Conservation (phyloP, 2,113 vertebrate genomes). For the Mesoclemmys tuberculata region DNA sequence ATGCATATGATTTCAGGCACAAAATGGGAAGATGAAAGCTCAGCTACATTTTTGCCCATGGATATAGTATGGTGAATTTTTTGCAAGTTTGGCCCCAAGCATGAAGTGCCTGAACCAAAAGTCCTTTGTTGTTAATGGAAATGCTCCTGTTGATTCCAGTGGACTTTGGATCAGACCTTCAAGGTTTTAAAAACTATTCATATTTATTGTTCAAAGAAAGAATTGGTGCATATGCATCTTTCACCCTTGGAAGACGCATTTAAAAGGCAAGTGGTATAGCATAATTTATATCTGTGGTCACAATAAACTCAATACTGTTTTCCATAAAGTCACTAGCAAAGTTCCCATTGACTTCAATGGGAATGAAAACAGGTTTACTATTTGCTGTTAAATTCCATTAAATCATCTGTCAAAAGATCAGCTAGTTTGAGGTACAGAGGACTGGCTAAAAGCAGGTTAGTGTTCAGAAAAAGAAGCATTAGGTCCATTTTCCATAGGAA, state of each 20-base stretch:
- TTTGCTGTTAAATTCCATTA: background rate
- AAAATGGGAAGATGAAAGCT: background rate
- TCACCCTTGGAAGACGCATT: background rate
- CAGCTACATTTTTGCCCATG: background rate
- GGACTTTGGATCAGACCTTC: background rate
- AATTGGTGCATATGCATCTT: background rate
- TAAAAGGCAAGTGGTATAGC: background rate
- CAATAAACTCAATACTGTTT: background rate
- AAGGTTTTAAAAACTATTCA: background rate
- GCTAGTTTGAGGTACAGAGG: background rate
- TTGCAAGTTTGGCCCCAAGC: background rate
- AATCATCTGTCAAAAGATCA: background rate
- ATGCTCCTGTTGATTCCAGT: background rate
- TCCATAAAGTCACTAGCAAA: background rate
- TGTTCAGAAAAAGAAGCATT: background rate
- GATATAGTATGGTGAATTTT: background rate
- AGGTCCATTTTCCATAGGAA: background rate
- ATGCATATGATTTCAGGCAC: background rate
- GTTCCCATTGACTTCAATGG: background rate
- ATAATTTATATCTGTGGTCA: background rate
- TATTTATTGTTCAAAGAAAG: background rate
- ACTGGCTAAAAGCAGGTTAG: rapidly evolving
- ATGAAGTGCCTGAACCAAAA: background rate
- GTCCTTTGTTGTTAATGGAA: background rate
- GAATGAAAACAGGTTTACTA: background rate